A percentile compares a stretch with the other conserved stretches of the same genome.
Conservation (phyloP, 2,113 vertebrate genomes). For the Dasyornis broadbenti region DNA sequence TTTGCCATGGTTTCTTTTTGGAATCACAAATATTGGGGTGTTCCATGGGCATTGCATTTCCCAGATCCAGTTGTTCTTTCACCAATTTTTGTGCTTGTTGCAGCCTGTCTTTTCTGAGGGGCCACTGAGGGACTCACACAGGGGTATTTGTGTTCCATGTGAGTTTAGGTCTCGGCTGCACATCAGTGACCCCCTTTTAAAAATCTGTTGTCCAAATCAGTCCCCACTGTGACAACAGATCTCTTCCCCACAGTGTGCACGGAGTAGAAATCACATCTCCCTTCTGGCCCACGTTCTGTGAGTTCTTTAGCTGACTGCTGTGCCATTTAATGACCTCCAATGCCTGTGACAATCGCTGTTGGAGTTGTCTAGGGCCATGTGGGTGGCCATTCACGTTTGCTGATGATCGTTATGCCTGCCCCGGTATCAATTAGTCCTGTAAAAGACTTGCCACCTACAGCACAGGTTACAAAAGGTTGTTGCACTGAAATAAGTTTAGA, state of each 20-base stretch:
- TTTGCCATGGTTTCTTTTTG: no score
- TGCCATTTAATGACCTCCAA: accelerated
- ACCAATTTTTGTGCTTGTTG: no score
- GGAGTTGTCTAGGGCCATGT: not conserved
- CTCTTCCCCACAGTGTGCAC: not conserved
- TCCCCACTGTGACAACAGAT: not conserved
- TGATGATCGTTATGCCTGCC: not conserved
- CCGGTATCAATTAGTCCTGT: not conserved
- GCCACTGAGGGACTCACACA: not conserved
- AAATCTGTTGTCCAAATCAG: not conserved
- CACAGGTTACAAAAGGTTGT: not conserved
- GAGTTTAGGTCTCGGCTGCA: not conserved
- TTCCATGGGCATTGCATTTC: no score
- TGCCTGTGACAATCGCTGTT: accelerated
- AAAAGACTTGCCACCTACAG: not conserved
- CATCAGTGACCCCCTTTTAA: no score
- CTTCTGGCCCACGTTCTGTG: accelerated
- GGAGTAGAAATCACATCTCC: not conserved
- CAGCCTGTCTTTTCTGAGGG: not conserved
- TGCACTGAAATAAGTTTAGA: not conserved
- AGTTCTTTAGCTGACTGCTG: not conserved
- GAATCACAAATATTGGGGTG: no score
- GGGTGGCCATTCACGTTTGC: accelerated
- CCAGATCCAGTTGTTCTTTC: no score
- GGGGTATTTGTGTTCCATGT: not conserved